Evolutionary conservation across 2,888 invertebrate genomes (phyloP), one percentile per base, ranked within the genome.

Genomic region (Ophraella communa): DNA sequence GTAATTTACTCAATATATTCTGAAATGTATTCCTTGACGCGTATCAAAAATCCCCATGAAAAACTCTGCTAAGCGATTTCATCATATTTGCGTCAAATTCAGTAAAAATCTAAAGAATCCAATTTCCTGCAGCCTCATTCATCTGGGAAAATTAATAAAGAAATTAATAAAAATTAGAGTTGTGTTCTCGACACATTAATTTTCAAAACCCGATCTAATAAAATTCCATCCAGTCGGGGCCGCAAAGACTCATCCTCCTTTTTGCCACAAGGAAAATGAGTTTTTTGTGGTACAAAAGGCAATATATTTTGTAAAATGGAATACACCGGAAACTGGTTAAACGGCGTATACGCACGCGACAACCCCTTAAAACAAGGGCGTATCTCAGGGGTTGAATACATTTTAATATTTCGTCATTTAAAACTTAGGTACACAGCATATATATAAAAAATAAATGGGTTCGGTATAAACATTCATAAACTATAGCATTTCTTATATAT

Each of bases 311-410:
- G 61, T 67, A 73, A 73, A 71, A 73, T 68, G 69, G 70, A 67
- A 71, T 69, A 67, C 62, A 70, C 72, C 74, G 74, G 74, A 75
- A 75, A 69, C 70, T 60, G 65, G 54, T 64, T 65, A 73, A 73
- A 76, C 71, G 70, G 71, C 68, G 64, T 64, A 49, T 65, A 64
- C 62, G 67, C 77, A 77, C 76, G 77, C 77, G 74, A 77, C 75
- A 74, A 73, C 73, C 73, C 73, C 74, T 73, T 73, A 59, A 64
- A 61, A 58, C 59, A 51, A 24, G n/a, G 49, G 49, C 17, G 49
- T 27, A 51, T 3, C 10, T 17, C 62, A 64, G 71, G 72, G 73
- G 67, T 57, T 64, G 47, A 53, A 63, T 56, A 57, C 57, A 59
- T 39, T 63, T 69, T 62, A 65, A 62, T 66, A 65, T 30, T 11